Percentiles rank a stretch among this genome's conserved stretches.
phyloP scores from a whole-genome alignment of 2,888 invertebrate genomes.

The Macrophya annulata region DNA sequence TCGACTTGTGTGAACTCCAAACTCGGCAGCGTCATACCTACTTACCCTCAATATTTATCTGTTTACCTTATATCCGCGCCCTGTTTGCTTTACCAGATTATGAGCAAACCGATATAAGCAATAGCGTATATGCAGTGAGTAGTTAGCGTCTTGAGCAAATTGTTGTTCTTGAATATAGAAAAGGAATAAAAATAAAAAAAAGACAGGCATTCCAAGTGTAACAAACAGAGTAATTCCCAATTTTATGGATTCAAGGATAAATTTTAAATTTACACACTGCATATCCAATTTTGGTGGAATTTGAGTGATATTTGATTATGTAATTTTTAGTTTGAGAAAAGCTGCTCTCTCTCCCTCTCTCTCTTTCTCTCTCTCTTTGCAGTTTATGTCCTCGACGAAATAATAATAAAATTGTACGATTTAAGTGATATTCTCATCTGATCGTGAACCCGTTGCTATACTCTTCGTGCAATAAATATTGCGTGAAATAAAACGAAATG shows the following conservation, averaged over 20 bases:
- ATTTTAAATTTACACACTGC: neutral
- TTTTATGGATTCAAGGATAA: neutral
- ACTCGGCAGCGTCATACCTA: conserved; percentile 33
- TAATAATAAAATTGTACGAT: neutral
- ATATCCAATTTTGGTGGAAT: neutral
- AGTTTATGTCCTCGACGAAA: neutral
- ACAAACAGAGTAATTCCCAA: neutral
- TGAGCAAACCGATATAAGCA: neutral
- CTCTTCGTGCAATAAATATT: neutral
- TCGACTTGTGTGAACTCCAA: conserved; percentile 18
- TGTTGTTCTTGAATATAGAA: neutral
- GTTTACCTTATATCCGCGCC: conserved; percentile 36
- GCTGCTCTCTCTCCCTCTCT: too few relatives aligned
- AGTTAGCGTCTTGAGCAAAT: neutral
- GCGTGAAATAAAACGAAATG: neutral
- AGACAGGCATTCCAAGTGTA: neutral
- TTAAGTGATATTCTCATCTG: neutral
- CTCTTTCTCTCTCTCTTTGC: too few relatives aligned
- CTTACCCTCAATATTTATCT: conserved; percentile 55
- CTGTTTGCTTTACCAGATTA: conserved; percentile 48
- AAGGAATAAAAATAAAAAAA: neutral
- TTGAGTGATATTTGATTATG: neutral
- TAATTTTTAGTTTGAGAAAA: neutral
- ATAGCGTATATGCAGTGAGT: neutral
- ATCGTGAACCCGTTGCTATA: neutral